Base-by-base conservation (phyloP, 2,888 invertebrate species). In the Malthinus seriepunctatus region DNA sequence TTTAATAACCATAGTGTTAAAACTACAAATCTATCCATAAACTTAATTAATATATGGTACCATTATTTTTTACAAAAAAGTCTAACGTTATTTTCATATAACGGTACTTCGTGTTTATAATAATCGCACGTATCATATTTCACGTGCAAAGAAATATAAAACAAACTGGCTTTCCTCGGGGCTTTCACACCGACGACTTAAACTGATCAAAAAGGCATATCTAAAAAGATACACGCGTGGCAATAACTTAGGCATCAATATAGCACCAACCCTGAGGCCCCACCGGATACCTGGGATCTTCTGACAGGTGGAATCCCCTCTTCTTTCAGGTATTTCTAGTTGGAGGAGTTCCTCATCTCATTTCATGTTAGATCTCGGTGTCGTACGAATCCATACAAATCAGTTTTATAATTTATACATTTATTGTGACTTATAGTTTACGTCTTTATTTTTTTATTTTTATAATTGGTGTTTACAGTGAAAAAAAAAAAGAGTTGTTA, bases 271-370 rank as follows among this genome's bases (percentile, higher is more conserved):
- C 62, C 58, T 44, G 51, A 45, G 55, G 58, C 62, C 55, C 58
- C 57, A 62, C 58, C 55, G 54, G 52, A 55, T 55, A 51, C 55
- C 54, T 46, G 55, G 57, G 51, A 62, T 62, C 58, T 58, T 62
- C 62, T 62, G 55, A 58, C 62, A 62, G 62, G 62, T 62, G 62
- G 62, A 62, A 58, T 62, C 62, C 62, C 62, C 62, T 58, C 62
- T 62, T 62, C 37, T 51, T 58, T 45, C 51, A 62, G 56, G 56
- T 60, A 60, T 56, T 54, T 60, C 56, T 52, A 60, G 38, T 60
- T 56, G 60, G 56, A 60, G 60, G 60, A 60, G 60, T 60, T 56
- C 46, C 60, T 56, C 56, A 52, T 55, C 62, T 58, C 62, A 62
- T 62, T 62, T 51, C 44, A 55, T 52, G 58, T 55, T 55, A 47